Conservation (phyloP, 1,140 invertebrate species). For the Luehdorfia chinensis region DNA sequence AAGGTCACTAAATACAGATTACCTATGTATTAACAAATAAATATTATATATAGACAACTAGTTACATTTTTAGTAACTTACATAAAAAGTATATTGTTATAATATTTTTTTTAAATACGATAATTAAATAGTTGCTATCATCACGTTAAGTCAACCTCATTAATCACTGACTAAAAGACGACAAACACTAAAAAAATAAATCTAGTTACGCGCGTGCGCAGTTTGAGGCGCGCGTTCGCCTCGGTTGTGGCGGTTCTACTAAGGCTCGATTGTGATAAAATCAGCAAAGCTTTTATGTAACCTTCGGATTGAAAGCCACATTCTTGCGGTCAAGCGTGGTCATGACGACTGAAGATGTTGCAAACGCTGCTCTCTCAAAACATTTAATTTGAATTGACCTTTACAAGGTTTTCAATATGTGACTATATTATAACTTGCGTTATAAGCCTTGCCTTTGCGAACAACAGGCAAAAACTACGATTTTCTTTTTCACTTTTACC, state of each 20-base stretch:
- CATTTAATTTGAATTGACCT: conserved; percentile 42
- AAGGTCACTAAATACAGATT: conserved; percentile 24
- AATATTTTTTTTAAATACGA: background rate
- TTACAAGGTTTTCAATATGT: conserved; percentile 36
- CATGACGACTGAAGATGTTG: conserved; percentile 50
- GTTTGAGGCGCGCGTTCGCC: conserved; percentile 42
- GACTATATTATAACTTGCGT: background rate
- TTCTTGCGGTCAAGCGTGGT: conserved; percentile 67
- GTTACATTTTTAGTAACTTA: conserved; percentile 12
- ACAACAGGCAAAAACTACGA: no score
- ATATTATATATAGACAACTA: background rate
- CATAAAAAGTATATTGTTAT: conserved; percentile 10
- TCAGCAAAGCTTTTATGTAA: conserved; percentile 67
- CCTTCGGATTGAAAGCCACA: conserved; percentile 69
- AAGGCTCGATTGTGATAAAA: conserved; percentile 54
- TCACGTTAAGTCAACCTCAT: conserved; percentile 41
- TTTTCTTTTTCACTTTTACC: no score
- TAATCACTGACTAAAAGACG: conserved; percentile 33
- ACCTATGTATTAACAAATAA: no score
- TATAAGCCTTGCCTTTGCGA: no score
- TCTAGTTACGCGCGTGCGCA: conserved; percentile 33
- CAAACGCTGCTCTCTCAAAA: conserved; percentile 41
- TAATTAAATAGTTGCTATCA: conserved; percentile 14
- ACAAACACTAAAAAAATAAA: conserved; percentile 28
- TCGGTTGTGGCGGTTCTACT: conserved; percentile 54